Conservation (phyloP, 2,797 vertebrate species). For the Cryptoblepharus egeriae region DNA sequence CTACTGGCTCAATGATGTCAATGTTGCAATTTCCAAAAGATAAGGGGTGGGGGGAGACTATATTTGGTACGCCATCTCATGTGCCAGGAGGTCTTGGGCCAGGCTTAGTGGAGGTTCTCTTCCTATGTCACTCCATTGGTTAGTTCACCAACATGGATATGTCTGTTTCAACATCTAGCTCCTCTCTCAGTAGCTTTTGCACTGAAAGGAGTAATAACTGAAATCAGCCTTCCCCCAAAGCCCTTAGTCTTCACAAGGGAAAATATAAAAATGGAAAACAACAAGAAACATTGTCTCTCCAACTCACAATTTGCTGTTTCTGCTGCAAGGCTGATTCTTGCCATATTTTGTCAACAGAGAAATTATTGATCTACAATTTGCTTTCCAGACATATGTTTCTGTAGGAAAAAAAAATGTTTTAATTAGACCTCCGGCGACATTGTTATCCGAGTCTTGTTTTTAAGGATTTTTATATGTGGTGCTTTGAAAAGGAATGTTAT, state of each 20-base stretch:
- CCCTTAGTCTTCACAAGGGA: background rate
- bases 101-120: background rate
- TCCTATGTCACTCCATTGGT: background rate
- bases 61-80: no score
- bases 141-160: background rate
- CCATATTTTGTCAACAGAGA: constrained; percentile 23
- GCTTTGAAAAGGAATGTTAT: background rate
- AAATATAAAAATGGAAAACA: constrained; percentile 20
- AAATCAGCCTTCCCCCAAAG: constrained; percentile 1
- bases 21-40: no score
- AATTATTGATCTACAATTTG: constrained; percentile 4
- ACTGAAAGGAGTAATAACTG: background rate
- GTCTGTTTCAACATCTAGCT: background rate
- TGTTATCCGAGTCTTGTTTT: constrained; percentile 32
- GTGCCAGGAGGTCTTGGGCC: no score
- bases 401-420: background rate
- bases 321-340: background rate
- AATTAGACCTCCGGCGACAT: constrained; percentile 52
- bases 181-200: background rate
- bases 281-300: background rate
- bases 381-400: background rate
- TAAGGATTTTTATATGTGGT: background rate
- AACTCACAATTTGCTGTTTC: constrained; percentile 10
- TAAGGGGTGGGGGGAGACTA: no score
- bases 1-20: no score